phyloP scores from a whole-genome alignment of 1,140 invertebrate genomes.

The Whitmania pigra region DNA sequence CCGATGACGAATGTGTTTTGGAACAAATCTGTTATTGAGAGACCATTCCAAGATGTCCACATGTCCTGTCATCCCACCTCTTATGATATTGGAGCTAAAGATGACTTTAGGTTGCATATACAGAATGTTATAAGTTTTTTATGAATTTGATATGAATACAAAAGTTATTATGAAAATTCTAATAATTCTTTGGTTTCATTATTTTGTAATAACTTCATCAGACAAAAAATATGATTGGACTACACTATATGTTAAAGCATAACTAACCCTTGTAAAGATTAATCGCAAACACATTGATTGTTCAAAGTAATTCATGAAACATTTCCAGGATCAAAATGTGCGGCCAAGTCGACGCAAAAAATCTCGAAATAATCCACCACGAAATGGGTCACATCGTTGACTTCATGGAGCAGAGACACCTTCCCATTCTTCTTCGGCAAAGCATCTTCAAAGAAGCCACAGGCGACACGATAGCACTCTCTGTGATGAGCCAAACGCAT shows the following conservation, averaged over 20 bases:
- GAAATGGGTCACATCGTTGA: constrained; percentile 70
- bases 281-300: not conserved
- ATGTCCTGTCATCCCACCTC: constrained; percentile 79
- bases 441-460: constrained; percentile 22
- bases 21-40: constrained; percentile 47
- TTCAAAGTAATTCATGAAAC: not conserved
- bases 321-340: constrained; percentile 41
- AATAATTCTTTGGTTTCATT: too few species aligned
- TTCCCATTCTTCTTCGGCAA: constrained; percentile 37
- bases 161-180: too few species aligned
- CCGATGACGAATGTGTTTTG: constrained; percentile 59
- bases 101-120: constrained; percentile 55
- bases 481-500: constrained; percentile 65
- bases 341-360: constrained; percentile 43
- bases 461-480: constrained; percentile 76
- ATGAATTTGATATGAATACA: too few species aligned
- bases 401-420: constrained; percentile 55
- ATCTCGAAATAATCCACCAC: constrained; percentile 60
- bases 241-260: not conserved
- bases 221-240: too few species aligned
- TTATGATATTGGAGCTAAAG: constrained; percentile 78
- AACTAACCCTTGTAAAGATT: too few species aligned
- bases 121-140: too few species aligned
- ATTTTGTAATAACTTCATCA: too few species aligned
- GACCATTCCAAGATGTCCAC: constrained; percentile 45